phyloP scores from a whole-genome alignment of 2,888 invertebrate species.

The Monochamus alternatus region DNA sequence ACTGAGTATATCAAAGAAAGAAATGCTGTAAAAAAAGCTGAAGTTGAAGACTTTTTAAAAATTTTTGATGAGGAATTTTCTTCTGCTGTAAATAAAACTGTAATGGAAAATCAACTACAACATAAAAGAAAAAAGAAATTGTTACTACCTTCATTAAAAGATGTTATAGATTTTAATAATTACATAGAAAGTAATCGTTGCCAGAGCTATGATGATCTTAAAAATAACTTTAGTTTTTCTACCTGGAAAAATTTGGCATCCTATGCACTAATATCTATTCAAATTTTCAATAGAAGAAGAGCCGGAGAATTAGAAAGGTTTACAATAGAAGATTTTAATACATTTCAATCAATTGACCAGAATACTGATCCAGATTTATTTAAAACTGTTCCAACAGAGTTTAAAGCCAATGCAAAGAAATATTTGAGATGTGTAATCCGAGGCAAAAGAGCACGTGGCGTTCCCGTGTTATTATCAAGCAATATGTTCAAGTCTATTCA shows the following conservation, averaged over 20 bases:
- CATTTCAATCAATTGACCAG: too few relatives aligned
- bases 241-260: constrained; percentile 35
- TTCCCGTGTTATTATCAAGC: constrained; percentile 27
- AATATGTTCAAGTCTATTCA: neutral
- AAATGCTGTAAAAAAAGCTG: neutral
- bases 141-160: constrained; percentile 1
- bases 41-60: constrained; percentile 24
- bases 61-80: constrained; percentile 26
- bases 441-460: constrained; percentile 19
- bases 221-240: constrained; percentile 18
- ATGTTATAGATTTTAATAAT: constrained; percentile 23
- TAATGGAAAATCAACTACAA: constrained; percentile 32
- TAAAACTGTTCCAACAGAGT: too few relatives aligned
- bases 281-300: constrained; percentile 48
- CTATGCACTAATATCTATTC: constrained; percentile 42
- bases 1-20: constrained; percentile 31
- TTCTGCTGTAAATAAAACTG: constrained; percentile 26
- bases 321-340: constrained; percentile 41
- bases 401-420: too few relatives aligned
- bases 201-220: neutral
- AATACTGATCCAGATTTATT: too few relatives aligned
- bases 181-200: constrained; percentile 4
- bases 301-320: constrained; percentile 46
- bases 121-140: constrained; percentile 19
- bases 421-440: constrained; percentile 25